Percentiles rank a stretch among this genome's conserved stretches.
Conservation (phyloP, 2,888 invertebrate genomes). For the Drosophila formosana region DNA sequence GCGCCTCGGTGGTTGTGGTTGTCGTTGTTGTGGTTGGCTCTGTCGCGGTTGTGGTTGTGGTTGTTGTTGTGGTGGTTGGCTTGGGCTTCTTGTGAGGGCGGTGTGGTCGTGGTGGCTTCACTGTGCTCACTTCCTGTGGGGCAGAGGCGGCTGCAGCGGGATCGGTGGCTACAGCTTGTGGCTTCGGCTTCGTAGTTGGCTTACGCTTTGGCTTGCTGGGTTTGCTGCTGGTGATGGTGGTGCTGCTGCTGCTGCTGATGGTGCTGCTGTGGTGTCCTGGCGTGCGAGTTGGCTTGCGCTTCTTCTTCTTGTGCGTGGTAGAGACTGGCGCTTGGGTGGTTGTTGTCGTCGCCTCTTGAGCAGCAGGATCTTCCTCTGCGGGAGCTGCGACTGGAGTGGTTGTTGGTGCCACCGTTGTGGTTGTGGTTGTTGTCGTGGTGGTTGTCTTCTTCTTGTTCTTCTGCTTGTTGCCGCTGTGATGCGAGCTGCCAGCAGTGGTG, state of each 20-base stretch:
- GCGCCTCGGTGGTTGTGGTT: conserved; percentile 13
- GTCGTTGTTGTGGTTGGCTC: conserved; percentile 21
- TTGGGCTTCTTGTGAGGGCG: conserved; percentile 59
- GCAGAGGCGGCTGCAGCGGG: conserved; percentile 40
- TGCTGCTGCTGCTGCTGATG: conserved; percentile 19
- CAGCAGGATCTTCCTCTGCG: conserved; percentile 30
- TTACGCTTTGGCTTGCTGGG: conserved; percentile 46
- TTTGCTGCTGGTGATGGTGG: conserved; percentile 21
- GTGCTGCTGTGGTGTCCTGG: conserved; percentile 49
- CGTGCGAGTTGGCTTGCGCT: conserved; percentile 80
- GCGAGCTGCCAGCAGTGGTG: conserved; percentile 42
- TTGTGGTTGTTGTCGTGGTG: conserved; percentile 34
- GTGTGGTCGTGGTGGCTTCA: conserved; percentile 42
- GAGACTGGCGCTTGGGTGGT: conserved; percentile 27
- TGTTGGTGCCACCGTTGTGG: conserved; percentile 30
- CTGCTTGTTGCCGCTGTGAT: conserved; percentile 71
- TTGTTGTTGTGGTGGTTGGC: conserved; percentile 47
- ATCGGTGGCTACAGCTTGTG: conserved; percentile 31
- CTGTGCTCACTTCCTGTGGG: conserved; percentile 50
- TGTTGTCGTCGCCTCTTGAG: conserved; percentile 33
- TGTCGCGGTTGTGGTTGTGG: conserved; percentile 28
- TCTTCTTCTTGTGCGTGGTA: conserved; percentile 74
- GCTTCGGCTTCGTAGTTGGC: conserved; percentile 62
- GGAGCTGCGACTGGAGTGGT: conserved; percentile 25
- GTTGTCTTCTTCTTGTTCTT: conserved; percentile 75